phyloP scores from a whole-genome alignment of 2,888 invertebrate genomes.

The Galerucella nymphaeae region DNA sequence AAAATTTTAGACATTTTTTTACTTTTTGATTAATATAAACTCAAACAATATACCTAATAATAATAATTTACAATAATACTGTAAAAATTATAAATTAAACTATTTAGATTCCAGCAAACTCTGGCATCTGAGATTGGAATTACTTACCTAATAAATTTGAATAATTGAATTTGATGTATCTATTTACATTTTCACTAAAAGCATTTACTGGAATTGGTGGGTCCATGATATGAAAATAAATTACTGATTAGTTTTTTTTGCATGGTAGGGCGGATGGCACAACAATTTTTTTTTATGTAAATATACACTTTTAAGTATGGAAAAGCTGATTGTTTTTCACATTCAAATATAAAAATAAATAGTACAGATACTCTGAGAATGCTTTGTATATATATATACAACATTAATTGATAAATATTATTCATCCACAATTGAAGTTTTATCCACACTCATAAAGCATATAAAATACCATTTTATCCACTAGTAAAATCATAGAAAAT shows the following conservation, averaged over 20 bases:
- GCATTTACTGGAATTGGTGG: slow-evolving; percentile 20
- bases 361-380: no score
- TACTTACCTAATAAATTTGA: not conserved
- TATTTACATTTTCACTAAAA: slow-evolving; percentile 10
- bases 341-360: no score
- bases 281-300: slow-evolving; percentile 7
- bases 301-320: slow-evolving; percentile 10
- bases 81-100: not conserved
- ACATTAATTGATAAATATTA: no score
- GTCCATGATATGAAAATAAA: slow-evolving; percentile 35
- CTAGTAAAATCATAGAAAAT: no score
- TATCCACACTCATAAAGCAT: no score
- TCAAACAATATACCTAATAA: not conserved
- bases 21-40: not conserved
- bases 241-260: slow-evolving; percentile 27
- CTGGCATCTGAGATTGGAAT: not conserved
- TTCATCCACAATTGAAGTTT: no score
- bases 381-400: no score
- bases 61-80: slow-evolving; percentile 1
- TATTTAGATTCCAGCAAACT: not conserved
- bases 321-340: slow-evolving; percentile 5
- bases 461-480: no score
- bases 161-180: slow-evolving; percentile 3
- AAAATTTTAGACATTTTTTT: not conserved
- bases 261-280: slow-evolving; percentile 32